These are phyloP conservation scores for Philopedon plagiatum DNA, from an alignment of 2,888 invertebrate genomes.

Conservation along the genomic window DNA sequence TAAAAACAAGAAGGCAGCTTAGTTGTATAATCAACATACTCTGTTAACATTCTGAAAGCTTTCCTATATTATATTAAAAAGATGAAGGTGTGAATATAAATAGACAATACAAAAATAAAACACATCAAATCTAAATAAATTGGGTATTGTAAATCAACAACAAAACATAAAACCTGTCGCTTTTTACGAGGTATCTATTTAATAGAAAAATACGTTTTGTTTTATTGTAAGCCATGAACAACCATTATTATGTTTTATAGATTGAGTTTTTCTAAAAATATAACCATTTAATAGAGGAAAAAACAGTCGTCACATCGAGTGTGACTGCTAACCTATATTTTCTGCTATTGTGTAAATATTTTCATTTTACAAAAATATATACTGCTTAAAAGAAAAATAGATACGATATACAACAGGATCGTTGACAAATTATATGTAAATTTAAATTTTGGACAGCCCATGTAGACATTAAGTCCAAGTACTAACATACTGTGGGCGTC, in stretches of 20 bases:
- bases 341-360: neutral
- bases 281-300: no score
- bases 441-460: no score
- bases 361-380: neutral
- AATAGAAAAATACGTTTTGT: neutral
- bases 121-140: neutral
- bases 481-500: no score
- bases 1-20: no score
- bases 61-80: no score
- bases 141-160: constrained; percentile 1
- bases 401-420: no score
- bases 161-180: neutral
- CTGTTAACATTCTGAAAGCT: no score
- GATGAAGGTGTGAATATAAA: neutral
- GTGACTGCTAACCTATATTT: neutral
- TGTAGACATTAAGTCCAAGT: no score
- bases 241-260: neutral
- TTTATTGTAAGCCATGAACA: neutral
- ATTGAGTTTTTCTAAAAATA: constrained; percentile 13
- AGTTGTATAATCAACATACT: no score
- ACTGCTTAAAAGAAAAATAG: no score
- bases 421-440: no score
- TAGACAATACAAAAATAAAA: neutral
- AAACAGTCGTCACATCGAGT: neutral
- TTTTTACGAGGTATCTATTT: neutral